Percentiles rank a stretch among this genome's conserved stretches.
Evolutionary conservation across 2,113 vertebrate species (phyloP).

Genomic region (Spheniscus mendiculus): DNA sequence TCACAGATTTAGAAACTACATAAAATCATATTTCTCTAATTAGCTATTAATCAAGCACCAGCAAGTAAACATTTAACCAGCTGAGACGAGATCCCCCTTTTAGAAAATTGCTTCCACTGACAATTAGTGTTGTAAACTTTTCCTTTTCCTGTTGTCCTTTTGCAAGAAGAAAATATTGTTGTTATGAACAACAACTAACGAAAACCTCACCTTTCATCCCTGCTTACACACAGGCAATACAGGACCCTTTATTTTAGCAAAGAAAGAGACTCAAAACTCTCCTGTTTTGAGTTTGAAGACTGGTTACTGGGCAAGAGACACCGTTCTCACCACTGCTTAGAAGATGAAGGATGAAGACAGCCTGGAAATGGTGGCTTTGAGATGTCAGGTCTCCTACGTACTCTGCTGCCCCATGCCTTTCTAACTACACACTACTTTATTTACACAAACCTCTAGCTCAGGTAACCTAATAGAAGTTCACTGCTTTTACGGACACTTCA

Average conservation of each 20-base stretch:
- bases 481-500: not conserved
- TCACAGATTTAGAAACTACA: not conserved
- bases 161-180: not conserved
- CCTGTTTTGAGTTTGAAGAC: not conserved
- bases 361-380: not conserved
- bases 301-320: not conserved
- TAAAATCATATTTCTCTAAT: conserved; percentile 19
- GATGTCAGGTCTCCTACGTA: not conserved
- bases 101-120: not conserved
- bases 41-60: conserved; percentile 29
- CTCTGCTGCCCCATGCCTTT: not conserved
- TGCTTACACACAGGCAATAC: not conserved
- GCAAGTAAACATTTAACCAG: conserved; percentile 21
- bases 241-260: not conserved
- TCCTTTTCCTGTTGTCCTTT: not conserved
- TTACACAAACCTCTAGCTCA: not conserved
- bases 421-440: not conserved
- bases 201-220: not conserved
- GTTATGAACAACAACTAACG: not conserved
- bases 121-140: not conserved
- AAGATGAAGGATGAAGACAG: not conserved
- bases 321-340: not conserved
- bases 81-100: not conserved
- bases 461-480: not conserved
- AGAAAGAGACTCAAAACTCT: not conserved